phyloP scores from a whole-genome alignment of 2,888 invertebrate genomes.

The Entomobrya proxima region DNA sequence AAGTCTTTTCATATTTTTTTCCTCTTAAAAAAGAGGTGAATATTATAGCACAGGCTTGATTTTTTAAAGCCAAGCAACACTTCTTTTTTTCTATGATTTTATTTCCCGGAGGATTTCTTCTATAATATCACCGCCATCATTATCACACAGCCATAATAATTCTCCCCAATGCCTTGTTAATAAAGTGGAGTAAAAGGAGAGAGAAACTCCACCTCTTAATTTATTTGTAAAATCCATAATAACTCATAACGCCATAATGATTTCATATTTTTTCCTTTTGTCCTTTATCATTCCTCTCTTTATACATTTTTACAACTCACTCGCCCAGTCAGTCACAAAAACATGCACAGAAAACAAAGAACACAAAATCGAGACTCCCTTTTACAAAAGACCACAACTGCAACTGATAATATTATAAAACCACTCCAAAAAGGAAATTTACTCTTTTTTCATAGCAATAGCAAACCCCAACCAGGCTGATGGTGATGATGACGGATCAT shows the following conservation, averaged over 20 bases:
- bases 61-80: background rate
- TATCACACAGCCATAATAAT: background rate
- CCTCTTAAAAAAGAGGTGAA: background rate
- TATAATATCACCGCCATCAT: background rate
- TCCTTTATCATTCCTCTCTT: slow-evolving; percentile 31
- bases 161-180: background rate
- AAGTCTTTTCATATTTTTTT: background rate
- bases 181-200: slow-evolving; percentile 45
- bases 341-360: slow-evolving; percentile 41
- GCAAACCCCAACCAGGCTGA: background rate
- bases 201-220: slow-evolving; percentile 64
- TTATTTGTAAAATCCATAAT: slow-evolving; percentile 61
- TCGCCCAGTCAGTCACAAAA: slow-evolving; percentile 51
- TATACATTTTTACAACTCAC: slow-evolving; percentile 61
- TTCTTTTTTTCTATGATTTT: background rate
- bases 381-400: slow-evolving; percentile 45
- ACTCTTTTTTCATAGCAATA: too few species aligned
- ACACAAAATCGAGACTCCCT: slow-evolving; percentile 50
- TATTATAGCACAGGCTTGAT: too few species aligned
- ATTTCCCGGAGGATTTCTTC: slow-evolving; percentile 4
- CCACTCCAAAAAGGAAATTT: slow-evolving; percentile 58
- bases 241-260: slow-evolving; percentile 63
- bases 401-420: slow-evolving; percentile 12
- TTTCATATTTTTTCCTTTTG: slow-evolving; percentile 52
- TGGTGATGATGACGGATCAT: slow-evolving; percentile 60